These are phyloP conservation scores for Nyctibius grandis DNA, from an alignment of 2,797 vertebrate genomes.

Conservation along the genomic window DNA sequence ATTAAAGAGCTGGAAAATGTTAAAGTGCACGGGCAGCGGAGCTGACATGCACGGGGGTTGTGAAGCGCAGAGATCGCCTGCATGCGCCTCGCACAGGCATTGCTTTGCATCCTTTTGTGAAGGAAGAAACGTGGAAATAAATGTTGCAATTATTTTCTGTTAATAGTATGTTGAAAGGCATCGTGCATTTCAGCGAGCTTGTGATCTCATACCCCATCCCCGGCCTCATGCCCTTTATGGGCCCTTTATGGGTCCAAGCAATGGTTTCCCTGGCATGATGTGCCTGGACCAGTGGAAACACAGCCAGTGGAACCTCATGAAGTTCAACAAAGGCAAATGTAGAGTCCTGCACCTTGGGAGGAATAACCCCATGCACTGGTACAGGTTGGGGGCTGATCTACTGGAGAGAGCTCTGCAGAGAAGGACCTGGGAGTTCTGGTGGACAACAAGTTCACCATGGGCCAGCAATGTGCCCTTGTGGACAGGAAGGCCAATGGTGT, in stretches of 20 bases:
- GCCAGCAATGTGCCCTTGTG: too few species aligned
- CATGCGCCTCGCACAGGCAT: accelerated
- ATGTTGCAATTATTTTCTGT: background rate
- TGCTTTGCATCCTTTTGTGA: background rate
- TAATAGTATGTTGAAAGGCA: background rate
- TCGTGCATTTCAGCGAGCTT: accelerated
- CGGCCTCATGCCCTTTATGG: background rate
- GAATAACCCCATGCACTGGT: too few species aligned
- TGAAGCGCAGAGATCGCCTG: background rate
- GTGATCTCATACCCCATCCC: background rate
- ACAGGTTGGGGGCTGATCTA: too few species aligned
- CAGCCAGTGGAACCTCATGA: too few species aligned
- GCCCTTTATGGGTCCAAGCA: background rate
- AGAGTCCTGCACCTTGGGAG: too few species aligned
- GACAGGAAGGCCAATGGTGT: too few species aligned
- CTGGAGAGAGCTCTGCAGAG: too few species aligned
- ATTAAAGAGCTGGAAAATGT: conserved; percentile 47
- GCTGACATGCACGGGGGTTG: background rate
- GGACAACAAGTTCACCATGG: too few species aligned
- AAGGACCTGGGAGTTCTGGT: too few species aligned
- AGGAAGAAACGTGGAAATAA: background rate
- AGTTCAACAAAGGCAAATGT: too few species aligned
- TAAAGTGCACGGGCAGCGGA: background rate
- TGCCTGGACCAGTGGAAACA: background rate
- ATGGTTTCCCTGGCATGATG: background rate